Conservation (phyloP, 2,113 vertebrate genomes). For the Rhinolophus ferrumequinum region DNA sequence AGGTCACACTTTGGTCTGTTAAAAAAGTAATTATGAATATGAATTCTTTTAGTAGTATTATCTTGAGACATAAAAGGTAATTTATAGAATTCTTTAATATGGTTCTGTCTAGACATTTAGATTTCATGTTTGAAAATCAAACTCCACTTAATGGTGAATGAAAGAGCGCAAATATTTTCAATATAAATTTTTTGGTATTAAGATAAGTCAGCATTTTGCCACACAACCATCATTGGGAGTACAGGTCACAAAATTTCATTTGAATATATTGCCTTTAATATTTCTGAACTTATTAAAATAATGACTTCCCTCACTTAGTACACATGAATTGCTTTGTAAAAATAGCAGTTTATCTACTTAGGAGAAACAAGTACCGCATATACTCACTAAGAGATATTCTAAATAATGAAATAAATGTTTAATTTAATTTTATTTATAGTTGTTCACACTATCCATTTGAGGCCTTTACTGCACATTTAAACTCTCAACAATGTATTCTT, state of each 20-base stretch:
- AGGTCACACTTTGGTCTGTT: slow-evolving; percentile 15
- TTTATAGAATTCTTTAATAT: background rate
- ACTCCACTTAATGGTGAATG: background rate
- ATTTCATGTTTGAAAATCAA: slow-evolving; percentile 36
- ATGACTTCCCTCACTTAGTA: background rate
- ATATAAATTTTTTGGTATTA: background rate
- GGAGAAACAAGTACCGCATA: background rate
- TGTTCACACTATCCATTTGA: slow-evolving; percentile 33
- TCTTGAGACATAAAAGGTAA: background rate
- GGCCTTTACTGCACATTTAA: background rate
- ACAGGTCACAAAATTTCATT: background rate
- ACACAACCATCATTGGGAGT: background rate
- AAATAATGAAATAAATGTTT: slow-evolving; percentile 10
- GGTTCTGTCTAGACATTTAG: background rate
- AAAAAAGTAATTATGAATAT: slow-evolving; percentile 32
- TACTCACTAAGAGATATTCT: slow-evolving; percentile 35
- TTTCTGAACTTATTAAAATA: slow-evolving; percentile 59
- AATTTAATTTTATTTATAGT: slow-evolving; percentile 18
- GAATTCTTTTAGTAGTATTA: slow-evolving; percentile 45
- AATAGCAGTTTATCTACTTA: slow-evolving; percentile 43
- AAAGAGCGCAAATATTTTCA: slow-evolving; percentile 34
- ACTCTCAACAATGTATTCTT: background rate
- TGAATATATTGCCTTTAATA: slow-evolving; percentile 17
- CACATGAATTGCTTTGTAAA: slow-evolving; percentile 40
- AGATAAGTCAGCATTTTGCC: background rate